phyloP scores from a whole-genome alignment of 2,888 invertebrate species.

The Volucella bombylans region DNA sequence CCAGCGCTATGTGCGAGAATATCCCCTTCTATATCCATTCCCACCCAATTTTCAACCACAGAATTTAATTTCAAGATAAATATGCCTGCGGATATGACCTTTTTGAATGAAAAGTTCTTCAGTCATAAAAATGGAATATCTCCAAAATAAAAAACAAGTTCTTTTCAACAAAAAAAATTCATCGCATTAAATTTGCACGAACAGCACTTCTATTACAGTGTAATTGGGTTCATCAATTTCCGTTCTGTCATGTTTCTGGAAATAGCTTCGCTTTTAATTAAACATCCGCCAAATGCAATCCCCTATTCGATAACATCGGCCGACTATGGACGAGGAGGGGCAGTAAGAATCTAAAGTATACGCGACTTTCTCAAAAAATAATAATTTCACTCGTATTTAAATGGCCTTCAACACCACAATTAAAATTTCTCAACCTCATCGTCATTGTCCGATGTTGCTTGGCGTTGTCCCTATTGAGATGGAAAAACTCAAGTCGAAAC shows the following conservation, averaged over 20 bases:
- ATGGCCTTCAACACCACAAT: slow-evolving; percentile 64
- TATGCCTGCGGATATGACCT: too few species aligned
- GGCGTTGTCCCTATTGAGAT: background rate
- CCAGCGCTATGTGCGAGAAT: too few species aligned
- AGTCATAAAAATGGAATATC: too few species aligned
- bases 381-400: slow-evolving; percentile 50
- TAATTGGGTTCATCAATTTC: slow-evolving; percentile 64
- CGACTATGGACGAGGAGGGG: too few species aligned
- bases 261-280: slow-evolving; percentile 52
- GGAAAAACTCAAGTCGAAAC: background rate
- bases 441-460: background rate
- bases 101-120: too few species aligned
- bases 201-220: slow-evolving; percentile 13
- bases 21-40: too few species aligned
- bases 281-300: slow-evolving; percentile 32
- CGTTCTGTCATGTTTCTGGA: slow-evolving; percentile 22
- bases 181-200: background rate
- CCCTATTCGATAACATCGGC: too few species aligned
- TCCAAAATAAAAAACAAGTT: too few species aligned
- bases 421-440: slow-evolving; percentile 48
- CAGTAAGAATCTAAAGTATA: slow-evolving; percentile 2
- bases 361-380: slow-evolving; percentile 34
- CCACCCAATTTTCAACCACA: too few species aligned
- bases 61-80: too few species aligned
- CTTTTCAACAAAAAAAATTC: too few species aligned